Base-by-base conservation (phyloP, 2,113 vertebrate genomes). In the Daphoenositta chrysoptera region DNA sequence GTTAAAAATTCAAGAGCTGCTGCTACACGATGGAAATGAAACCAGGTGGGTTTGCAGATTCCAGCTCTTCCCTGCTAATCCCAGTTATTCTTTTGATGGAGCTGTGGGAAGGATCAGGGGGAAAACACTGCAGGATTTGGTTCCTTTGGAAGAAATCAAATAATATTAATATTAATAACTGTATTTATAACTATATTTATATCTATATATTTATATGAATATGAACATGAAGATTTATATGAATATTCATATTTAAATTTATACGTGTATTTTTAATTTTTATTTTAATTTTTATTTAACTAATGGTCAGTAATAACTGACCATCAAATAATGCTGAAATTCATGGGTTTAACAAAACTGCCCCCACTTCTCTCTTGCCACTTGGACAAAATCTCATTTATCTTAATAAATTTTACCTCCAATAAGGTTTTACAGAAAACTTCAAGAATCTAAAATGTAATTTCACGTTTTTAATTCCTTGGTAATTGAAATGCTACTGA, bases 21-120 rank as follows among this genome's bases (percentile, higher is more conserved):
- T 0, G 1, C 23, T 17, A 54, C 27, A 50, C 0, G 0, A 56
- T 8, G 30, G 31, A 54, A 88, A 91, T 44, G 11, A 51, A 77
- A 73, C 21, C n/a, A 83, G 48, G 58, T 60, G 27, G 16, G 27
- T 66, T 75, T 61, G 39, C 28, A 75, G 50, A 54, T 66, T 79
- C 42, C 23, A 68, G 37, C 37, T 44, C 42, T 70, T 89, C 60
- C 73, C 61, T 37, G 64, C 45, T 37, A 79, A 89, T 70, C 42
- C n/a, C 88, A 57, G 39, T 35, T 48, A 54, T 26, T 56, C 35
- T 23, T 72, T 44, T 33, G 24, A 42, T 4, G 6, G 54, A 80
- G n/a, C 57, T 85, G 23, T 8, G 22, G 68, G 53, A 69, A 42
- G 39, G 66, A 83, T 23, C 44, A n/a, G 54, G 15, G 5, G 33